Base-by-base conservation (phyloP, 2,888 invertebrate species). In the Lissonota sp. region DNA sequence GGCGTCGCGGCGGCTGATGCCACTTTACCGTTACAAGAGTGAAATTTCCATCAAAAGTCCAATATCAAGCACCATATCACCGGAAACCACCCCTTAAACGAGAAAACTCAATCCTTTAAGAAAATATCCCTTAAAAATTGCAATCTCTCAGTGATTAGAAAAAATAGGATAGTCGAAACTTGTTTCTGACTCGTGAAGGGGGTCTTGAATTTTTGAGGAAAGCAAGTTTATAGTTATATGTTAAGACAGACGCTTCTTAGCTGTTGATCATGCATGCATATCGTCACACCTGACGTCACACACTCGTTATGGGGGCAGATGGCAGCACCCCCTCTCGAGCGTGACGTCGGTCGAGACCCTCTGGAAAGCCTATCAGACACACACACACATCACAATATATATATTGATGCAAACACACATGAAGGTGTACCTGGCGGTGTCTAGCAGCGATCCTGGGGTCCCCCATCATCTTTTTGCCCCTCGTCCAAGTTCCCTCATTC, bases 221-320 rank as follows among this genome's bases (percentile, higher is more conserved):
- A 82, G n/a, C n/a, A n/a, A n/a, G 46, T 82, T 26, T 51, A 14
- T 39, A 67, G 62, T 62, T 39, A 64, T 53, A 26, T 62, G 53
- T 51, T 51, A 76, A 82, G 83, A 82, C 83, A 83, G 84, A 87
- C 85, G 84, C 84, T 84, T 73, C 87, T 88, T 88, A 72, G 80
- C 79, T 79, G 39, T 64, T 44, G 60, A 62, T 49, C 26, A 60
- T 67, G 51, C 82, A 74, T 84, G 85, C 84, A 82, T 87, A 86
- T 89, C 90, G 92, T 92, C 92, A 92, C 91, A 92, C 92, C 91
- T 92, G 92, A 92, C 92, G 92, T 92, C 91, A 92, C 91, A 88
- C 80, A 89, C 92, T 89, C 90, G 90, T 91, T 90, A 90, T 86
- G 88, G 88, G 89, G 90, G 91, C 91, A 91, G 91, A 92, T 91